phyloP scores from a whole-genome alignment of 1,140 invertebrate genomes.

The Rhopalosiphum maidis region DNA sequence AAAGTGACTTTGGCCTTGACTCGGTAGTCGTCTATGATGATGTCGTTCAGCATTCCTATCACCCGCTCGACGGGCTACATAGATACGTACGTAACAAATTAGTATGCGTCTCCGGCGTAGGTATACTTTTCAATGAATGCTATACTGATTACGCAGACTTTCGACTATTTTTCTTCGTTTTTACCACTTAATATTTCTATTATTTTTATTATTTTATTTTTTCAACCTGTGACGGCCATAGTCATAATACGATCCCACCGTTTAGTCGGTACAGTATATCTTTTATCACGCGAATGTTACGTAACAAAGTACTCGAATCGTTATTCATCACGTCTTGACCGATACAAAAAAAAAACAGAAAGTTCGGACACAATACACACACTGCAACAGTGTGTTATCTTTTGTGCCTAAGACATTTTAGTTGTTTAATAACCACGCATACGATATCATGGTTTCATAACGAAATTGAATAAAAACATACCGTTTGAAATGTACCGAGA shows the following conservation, averaged over 20 bases:
- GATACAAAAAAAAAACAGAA: constrained; percentile 21
- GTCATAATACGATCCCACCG: neutral
- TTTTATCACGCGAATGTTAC: neutral
- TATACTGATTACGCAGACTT: constrained; percentile 36
- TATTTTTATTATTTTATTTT: constrained; percentile 6
- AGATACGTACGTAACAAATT: constrained; percentile 14
- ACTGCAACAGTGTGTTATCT: neutral
- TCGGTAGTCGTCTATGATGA: neutral
- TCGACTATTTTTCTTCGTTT: neutral
- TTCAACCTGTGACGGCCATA: neutral
- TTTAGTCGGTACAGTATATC: neutral
- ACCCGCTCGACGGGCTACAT: neutral
- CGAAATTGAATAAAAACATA: neutral
- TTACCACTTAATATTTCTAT: neutral
- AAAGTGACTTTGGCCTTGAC: constrained; percentile 52
- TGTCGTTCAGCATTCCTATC: constrained; percentile 23
- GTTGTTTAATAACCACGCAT: neutral
- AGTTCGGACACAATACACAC: neutral
- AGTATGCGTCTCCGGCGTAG: neutral
- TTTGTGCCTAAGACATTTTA: neutral
- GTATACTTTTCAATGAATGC: constrained; percentile 5
- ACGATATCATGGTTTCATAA: neutral
- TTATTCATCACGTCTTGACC: neutral
- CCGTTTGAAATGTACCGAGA: neutral
- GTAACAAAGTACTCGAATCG: neutral